Percentiles rank a stretch among this genome's conserved stretches.
Evolutionary conservation across 2,888 invertebrate genomes (phyloP).

Genomic region (Pycnomerus fuliginosus): DNA sequence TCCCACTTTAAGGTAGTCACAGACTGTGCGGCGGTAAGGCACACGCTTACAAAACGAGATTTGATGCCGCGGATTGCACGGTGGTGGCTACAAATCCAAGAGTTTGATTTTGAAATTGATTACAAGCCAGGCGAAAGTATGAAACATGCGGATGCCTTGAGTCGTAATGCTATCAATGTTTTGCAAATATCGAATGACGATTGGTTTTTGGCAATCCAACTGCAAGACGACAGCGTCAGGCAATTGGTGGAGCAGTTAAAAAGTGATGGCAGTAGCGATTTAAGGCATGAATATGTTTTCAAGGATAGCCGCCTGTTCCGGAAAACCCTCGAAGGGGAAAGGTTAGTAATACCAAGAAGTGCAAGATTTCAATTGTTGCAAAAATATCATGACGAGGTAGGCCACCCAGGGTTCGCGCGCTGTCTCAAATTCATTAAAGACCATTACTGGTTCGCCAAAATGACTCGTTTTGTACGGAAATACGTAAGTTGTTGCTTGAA

Average conservation of each 20-base stretch:
- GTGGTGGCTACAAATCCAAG: conserved; percentile 29
- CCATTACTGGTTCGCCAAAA: conserved; percentile 16
- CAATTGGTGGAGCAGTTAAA: conserved; percentile 8
- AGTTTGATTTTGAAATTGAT: conserved; percentile 26
- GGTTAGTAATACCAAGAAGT: conserved; percentile 31
- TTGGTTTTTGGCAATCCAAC: conserved; percentile 31
- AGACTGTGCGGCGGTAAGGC: conserved; percentile 28
- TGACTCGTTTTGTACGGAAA: conserved; percentile 6
- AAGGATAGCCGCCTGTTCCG: conserved; percentile 8
- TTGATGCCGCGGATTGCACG: conserved; percentile 28
- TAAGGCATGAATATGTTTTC: neutral
- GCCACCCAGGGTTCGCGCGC: no score
- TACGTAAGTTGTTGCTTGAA: conserved; percentile 25
- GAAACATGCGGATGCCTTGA: conserved; percentile 28
- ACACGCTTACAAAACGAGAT: conserved; percentile 27
- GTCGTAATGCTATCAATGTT: conserved; percentile 4
- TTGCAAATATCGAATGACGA: no score
- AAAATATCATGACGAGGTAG: conserved; percentile 39
- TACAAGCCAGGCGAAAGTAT: conserved; percentile 24
- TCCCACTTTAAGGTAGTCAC: conserved; percentile 30
- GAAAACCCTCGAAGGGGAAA: conserved; percentile 23
- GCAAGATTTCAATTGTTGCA: conserved; percentile 35
- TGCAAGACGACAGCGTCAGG: conserved; percentile 25
- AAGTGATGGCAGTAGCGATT: neutral
- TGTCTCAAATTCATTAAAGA: no score